A percentile compares a stretch with the other conserved stretches of the same genome.
Conservation (phyloP, 92 coral and sea anemone genomes). For the Epizoanthus illoricatus region DNA sequence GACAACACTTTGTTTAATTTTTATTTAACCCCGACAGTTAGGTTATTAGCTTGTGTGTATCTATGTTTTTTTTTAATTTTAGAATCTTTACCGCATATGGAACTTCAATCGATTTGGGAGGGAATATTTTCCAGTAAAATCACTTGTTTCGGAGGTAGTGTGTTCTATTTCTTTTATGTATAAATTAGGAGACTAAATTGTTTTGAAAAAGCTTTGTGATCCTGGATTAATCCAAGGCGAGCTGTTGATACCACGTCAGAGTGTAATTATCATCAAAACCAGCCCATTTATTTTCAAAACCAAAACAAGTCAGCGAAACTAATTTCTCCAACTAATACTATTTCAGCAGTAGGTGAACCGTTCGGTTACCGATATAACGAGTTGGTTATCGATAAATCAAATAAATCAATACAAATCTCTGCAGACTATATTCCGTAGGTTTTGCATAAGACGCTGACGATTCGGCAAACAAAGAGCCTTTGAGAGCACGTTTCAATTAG, state of each 20-base stretch:
- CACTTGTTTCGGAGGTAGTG: neutral
- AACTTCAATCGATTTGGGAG: conserved; percentile 33
- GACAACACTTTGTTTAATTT: conserved; percentile 4
- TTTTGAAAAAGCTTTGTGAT: conserved; percentile 42
- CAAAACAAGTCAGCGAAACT: conserved; percentile 24
- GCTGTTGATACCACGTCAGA: conserved; percentile 8
- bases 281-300: conserved; percentile 26
- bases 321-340: neutral
- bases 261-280: conserved; percentile 22
- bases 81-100: neutral
- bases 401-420: neutral
- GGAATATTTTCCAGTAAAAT: conserved; percentile 18
- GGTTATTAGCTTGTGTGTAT: neutral
- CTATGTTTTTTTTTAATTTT: neutral
- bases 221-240: conserved; percentile 24
- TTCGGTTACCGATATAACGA: neutral
- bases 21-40: neutral
- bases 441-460: too few relatives aligned
- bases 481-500: conserved; percentile 30
- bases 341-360: neutral
- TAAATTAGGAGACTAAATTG: conserved; percentile 27
- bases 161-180: conserved; percentile 15
- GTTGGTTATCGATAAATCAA: conserved; percentile 14
- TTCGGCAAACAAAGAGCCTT: neutral
- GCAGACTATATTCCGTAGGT: neutral